Percentiles rank a stretch among this genome's conserved stretches.
These are phyloP conservation scores for Ariopsis seemanni DNA, from an alignment of 2,113 vertebrate species.

Conservation along the genomic window DNA sequence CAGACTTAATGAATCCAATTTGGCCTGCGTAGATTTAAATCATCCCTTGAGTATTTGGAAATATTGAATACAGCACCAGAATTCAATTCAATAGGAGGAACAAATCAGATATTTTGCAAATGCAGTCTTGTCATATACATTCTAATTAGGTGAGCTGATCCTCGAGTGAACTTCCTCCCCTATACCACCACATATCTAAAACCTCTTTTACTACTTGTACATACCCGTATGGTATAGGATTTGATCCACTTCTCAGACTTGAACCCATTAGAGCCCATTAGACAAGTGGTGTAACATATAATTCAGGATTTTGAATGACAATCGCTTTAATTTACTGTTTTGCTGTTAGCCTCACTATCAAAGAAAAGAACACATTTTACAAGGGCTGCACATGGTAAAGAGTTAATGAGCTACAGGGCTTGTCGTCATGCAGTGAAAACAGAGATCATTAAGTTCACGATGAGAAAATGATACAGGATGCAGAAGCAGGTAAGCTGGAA, in stretches of 20 bases:
- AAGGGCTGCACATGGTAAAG: background rate
- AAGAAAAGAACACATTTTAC: constrained; percentile 24
- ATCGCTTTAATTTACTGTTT: background rate
- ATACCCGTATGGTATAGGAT: too few relatives aligned
- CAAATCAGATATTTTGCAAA: background rate
- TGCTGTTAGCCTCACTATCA: constrained; percentile 29
- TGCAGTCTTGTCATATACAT: background rate
- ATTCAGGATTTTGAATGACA: background rate
- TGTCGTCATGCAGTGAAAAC: background rate
- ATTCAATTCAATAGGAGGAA: background rate
- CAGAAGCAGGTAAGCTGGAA: constrained; percentile 12
- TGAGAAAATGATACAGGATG: background rate
- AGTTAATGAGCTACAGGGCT: background rate
- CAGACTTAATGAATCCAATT: background rate
- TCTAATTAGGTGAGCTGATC: background rate
- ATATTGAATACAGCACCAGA: background rate
- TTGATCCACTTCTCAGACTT: constrained; percentile 3
- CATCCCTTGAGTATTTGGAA: background rate
- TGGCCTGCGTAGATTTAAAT: background rate
- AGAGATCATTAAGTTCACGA: background rate
- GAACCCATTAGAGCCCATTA: background rate
- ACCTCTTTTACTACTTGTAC: background rate
- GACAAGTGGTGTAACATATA: background rate
- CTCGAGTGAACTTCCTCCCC: background rate
- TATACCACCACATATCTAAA: background rate